Conservation (phyloP, 1,140 invertebrate species). For the Gonioctena quinquepunctata region DNA sequence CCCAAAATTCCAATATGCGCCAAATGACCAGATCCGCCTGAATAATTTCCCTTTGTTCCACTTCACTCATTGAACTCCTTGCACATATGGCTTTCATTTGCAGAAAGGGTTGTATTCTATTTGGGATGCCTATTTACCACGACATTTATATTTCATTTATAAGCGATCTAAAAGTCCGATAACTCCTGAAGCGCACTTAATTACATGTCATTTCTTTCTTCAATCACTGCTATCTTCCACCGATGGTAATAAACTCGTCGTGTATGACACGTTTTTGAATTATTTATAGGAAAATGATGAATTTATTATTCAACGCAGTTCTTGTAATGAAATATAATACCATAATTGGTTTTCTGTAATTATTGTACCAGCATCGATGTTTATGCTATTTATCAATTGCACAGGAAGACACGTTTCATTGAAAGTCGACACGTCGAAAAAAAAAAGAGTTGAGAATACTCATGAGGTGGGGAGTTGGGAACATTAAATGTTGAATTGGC, state of each 20-base stretch:
- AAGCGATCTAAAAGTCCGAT: too few relatives aligned
- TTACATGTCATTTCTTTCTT: neutral
- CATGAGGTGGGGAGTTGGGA: too few relatives aligned
- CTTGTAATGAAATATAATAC: neutral
- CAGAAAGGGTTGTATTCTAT: too few relatives aligned
- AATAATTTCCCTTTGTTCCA: too few relatives aligned
- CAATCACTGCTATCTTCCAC: neutral
- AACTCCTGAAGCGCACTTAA: neutral
- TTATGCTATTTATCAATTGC: neutral
- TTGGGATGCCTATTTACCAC: too few relatives aligned
- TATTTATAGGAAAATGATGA: neutral
- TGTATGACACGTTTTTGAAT: neutral
- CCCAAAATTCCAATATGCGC: too few relatives aligned
- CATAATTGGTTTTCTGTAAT: constrained; percentile 7
- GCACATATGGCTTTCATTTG: too few relatives aligned
- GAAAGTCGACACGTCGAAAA: neutral
- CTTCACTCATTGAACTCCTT: too few relatives aligned
- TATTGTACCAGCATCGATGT: neutral
- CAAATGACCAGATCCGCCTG: too few relatives aligned
- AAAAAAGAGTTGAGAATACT: too few relatives aligned
- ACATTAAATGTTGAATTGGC: too few relatives aligned
- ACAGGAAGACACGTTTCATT: neutral
- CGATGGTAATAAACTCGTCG: constrained; percentile 1
- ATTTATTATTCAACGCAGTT: neutral
- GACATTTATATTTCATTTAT: too few relatives aligned